Conservation (phyloP, 1,140 invertebrate species). For the Drosophila watanabei region DNA sequence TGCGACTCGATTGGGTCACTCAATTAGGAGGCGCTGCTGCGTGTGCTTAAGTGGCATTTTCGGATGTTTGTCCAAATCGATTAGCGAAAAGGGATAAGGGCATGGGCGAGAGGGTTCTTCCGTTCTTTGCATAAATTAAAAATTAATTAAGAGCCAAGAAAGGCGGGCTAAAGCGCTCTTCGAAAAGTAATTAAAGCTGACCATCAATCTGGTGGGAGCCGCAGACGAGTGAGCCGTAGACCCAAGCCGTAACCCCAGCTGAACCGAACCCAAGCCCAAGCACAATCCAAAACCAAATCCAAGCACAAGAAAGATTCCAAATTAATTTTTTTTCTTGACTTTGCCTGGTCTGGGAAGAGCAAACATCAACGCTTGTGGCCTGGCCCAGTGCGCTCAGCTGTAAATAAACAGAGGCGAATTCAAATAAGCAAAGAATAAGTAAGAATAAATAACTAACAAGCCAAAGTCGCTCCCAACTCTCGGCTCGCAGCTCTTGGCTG, state of each 20-base stretch:
- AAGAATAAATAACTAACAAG: slow-evolving; percentile 74
- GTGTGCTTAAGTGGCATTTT: slow-evolving; percentile 60
- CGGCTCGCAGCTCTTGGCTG: slow-evolving; percentile 46
- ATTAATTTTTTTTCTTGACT: slow-evolving; percentile 26
- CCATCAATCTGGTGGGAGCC: slow-evolving; percentile 52
- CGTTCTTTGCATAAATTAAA: slow-evolving; percentile 69
- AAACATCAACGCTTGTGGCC: slow-evolving; percentile 56
- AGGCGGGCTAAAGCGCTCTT: slow-evolving; percentile 29
- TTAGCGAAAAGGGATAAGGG: slow-evolving; percentile 55
- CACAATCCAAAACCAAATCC: slow-evolving; percentile 15
- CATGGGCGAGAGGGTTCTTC: slow-evolving; percentile 23
- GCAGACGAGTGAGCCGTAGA: slow-evolving; percentile 8
- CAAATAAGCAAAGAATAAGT: slow-evolving; percentile 81
- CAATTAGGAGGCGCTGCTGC: slow-evolving; percentile 34
- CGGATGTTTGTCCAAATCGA: slow-evolving; percentile 51
- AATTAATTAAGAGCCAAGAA: slow-evolving; percentile 73
- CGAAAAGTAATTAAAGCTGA: slow-evolving; percentile 75
- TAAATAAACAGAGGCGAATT: slow-evolving; percentile 78
- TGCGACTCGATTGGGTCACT: slow-evolving; percentile 36
- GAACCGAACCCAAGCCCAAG: slow-evolving; percentile 10
- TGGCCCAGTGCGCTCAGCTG: slow-evolving; percentile 67
- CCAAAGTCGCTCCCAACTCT: slow-evolving; percentile 52
- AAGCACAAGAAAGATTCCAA: slow-evolving; percentile 30
- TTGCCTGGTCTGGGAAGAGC: slow-evolving; percentile 27
- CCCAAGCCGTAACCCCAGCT: slow-evolving; percentile 1